Evolutionary conservation across 1,140 invertebrate genomes (phyloP), one percentile per base, ranked within the genome.

Genomic region (Listronotus bonariensis): DNA sequence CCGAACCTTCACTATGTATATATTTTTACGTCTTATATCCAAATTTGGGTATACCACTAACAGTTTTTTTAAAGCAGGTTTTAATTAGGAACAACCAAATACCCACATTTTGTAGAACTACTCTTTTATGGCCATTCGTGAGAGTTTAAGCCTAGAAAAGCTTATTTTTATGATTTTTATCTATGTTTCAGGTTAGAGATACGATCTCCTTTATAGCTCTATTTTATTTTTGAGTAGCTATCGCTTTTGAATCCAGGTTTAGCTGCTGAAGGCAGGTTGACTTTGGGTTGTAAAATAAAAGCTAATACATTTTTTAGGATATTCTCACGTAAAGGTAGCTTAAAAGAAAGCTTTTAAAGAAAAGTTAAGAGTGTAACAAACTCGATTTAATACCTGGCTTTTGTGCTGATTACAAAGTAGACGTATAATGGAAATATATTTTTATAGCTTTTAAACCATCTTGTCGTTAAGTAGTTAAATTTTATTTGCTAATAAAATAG

Each of bases 81-180:
- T n/a, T n/a, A n/a, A n/a, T n/a, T n/a, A n/a, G n/a, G n/a, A n/a
- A n/a, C n/a, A n/a, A n/a, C n/a, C n/a, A n/a, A n/a, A n/a, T n/a
- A n/a, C n/a, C n/a, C n/a, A n/a, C n/a, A n/a, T n/a, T n/a, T n/a
- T n/a, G n/a, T n/a, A n/a, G n/a, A n/a, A n/a, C n/a, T n/a, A n/a
- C n/a, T n/a, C n/a, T n/a, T n/a, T 49, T 49, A 49, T 49, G 20
- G 46, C 11, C 20, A 49, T 49, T 31, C 18, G 46, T 49, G 46
- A 49, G 46, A 11, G 20, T 18, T 3, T 3, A 26, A 49, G 4
- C 46, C 46, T 5, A 20, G 2, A 20, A 49, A 6, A 20, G 46
- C 46, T 49, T 49, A 49, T 49, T 15, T 49, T 49, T 49, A 49
- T 26, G 18, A 14, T 20, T 49, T 49, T 20, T 49, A 26, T 49